Conservation (phyloP, 2,888 invertebrate genomes). For the Zaprionus obscuricornis region DNA sequence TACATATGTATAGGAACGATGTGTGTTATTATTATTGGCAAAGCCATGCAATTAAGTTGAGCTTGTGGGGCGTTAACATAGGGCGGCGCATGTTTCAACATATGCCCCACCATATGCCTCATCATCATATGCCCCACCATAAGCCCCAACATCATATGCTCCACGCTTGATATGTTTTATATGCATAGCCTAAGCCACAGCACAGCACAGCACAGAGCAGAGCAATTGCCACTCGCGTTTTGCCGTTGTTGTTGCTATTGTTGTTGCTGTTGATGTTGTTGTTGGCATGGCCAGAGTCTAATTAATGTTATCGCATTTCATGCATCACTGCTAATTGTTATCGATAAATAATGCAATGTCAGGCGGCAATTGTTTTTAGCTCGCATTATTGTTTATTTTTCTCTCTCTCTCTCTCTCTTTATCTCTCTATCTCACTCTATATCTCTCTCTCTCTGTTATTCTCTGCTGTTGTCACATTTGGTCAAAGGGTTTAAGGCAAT, state of each 20-base stretch:
- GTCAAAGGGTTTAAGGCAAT: too few relatives aligned
- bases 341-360: slow-evolving; percentile 75
- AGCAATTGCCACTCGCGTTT: slow-evolving; percentile 7
- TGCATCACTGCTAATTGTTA: slow-evolving; percentile 79
- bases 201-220: too few relatives aligned
- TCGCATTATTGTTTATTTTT: background rate
- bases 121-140: too few relatives aligned
- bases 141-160: too few relatives aligned
- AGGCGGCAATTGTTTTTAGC: slow-evolving; percentile 31
- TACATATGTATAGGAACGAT: background rate
- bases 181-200: slow-evolving; percentile 36
- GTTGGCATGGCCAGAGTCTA: slow-evolving; percentile 49
- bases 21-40: slow-evolving; percentile 30
- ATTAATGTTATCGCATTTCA: slow-evolving; percentile 81
- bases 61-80: background rate
- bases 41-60: slow-evolving; percentile 38
- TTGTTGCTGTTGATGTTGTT: slow-evolving; percentile 28
- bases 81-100: background rate
- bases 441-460: background rate
- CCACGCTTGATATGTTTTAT: slow-evolving; percentile 41
- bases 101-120: too few relatives aligned
- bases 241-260: slow-evolving; percentile 20
- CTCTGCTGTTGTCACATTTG: too few relatives aligned
- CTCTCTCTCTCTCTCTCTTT: background rate
- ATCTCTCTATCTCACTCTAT: background rate